Percentiles rank a stretch among this genome's conserved stretches.
phyloP scores from a whole-genome alignment of 2,797 vertebrate species.

The Protosalanx chinensis region DNA sequence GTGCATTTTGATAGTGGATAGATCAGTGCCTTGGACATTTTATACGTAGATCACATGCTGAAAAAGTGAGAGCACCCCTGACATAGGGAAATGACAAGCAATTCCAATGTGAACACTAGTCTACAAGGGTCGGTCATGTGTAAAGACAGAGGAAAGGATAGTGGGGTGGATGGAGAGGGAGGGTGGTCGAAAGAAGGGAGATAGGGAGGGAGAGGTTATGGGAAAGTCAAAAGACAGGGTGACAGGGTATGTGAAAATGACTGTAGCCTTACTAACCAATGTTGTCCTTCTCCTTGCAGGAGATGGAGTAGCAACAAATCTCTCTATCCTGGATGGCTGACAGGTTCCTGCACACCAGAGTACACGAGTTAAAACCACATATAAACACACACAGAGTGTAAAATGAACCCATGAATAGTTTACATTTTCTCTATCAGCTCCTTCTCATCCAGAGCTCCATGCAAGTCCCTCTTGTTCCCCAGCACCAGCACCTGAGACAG shows the following conservation, averaged over 20 bases:
- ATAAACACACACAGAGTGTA: neutral
- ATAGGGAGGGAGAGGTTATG: neutral
- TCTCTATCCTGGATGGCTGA: slow-evolving; percentile 74
- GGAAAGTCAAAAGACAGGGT: neutral
- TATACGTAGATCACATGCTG: no score
- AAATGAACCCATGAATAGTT: slow-evolving; percentile 42
- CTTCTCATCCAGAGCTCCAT: slow-evolving; percentile 92
- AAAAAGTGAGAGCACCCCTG: no score
- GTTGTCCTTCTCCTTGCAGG: slow-evolving; percentile 87
- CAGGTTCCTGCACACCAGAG: slow-evolving; percentile 61
- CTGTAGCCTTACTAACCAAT: slow-evolving; percentile 56
- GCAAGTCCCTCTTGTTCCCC: slow-evolving; percentile 91
- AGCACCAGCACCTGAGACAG: slow-evolving; percentile 84
- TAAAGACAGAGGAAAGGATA: neutral
- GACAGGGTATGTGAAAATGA: neutral
- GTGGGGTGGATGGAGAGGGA: neutral
- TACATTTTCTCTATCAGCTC: slow-evolving; percentile 96
- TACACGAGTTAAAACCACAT: neutral
- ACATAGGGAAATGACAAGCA: no score
- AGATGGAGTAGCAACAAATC: slow-evolving; percentile 81
- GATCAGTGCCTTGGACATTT: no score
- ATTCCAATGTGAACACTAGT: no score
- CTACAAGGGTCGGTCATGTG: no score
- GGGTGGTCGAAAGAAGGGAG: neutral
- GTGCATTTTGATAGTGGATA: no score